A percentile compares a stretch with the other conserved stretches of the same genome.
Evolutionary conservation across 2,113 vertebrate species (phyloP).

Genomic region (Sapajus apella): DNA sequence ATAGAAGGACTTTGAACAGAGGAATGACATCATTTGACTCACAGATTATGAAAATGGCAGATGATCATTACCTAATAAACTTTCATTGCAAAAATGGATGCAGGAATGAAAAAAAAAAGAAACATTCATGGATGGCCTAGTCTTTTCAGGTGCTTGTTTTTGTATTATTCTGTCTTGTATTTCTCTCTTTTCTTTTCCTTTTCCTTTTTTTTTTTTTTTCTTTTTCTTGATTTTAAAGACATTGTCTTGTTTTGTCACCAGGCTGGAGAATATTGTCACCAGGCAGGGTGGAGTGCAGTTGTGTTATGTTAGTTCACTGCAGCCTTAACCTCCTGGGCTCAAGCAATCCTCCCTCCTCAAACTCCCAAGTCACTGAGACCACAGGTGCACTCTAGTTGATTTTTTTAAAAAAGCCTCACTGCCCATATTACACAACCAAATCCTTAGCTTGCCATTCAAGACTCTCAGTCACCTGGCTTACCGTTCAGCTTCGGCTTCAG

Average conservation of each 20-base stretch:
- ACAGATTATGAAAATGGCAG: not conserved
- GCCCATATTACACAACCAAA: not conserved
- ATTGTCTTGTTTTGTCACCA: too few relatives aligned
- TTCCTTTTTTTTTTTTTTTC: not conserved
- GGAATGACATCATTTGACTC: not conserved
- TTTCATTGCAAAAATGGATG: not conserved
- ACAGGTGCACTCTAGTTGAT: too few relatives aligned
- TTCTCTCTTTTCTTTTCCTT: not conserved
- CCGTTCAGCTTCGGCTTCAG: not conserved
- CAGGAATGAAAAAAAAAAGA: not conserved
- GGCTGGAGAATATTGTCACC: too few relatives aligned
- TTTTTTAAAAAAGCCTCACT: not conserved
- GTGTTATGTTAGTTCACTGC: too few relatives aligned
- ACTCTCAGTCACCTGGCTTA: not conserved
- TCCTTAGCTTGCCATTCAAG: not conserved
- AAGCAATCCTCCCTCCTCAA: too few relatives aligned
- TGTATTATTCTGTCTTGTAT: not conserved
- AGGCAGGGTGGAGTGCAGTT: too few relatives aligned
- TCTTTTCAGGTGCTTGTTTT: not conserved
- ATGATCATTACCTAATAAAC: accelerated
- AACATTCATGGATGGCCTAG: not conserved
- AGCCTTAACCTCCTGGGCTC: too few relatives aligned
- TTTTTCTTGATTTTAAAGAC: not conserved
- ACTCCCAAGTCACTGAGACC: too few relatives aligned
- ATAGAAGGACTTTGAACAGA: not conserved